These are phyloP conservation scores for Tragulus kanchil DNA, from an alignment of 2,113 vertebrate species.

Conservation along the genomic window DNA sequence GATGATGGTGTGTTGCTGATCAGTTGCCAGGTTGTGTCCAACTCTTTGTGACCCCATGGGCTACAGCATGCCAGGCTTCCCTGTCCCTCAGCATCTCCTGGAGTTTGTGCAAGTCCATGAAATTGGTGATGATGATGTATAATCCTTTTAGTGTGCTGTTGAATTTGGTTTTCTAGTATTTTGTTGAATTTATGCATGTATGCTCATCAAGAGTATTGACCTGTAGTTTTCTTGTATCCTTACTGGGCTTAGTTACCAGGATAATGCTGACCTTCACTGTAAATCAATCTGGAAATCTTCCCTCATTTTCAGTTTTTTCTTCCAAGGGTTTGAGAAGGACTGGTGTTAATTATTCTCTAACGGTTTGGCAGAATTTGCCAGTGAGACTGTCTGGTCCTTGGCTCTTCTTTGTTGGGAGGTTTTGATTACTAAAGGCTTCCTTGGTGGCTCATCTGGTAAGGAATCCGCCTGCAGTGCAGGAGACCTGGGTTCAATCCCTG, in stretches of 20 bases:
- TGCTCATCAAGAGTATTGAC: background rate
- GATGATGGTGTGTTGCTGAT: background rate
- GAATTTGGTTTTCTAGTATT: background rate
- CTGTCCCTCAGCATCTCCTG: background rate
- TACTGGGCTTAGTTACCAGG: background rate
- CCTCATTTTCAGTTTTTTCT: background rate
- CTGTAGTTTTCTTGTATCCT: background rate
- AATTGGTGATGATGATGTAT: background rate
- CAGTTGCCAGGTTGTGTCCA: background rate
- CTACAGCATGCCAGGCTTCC: background rate
- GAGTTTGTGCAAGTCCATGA: background rate
- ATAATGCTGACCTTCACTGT: background rate
- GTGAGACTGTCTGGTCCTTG: background rate
- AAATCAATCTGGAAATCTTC: background rate
- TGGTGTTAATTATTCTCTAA: background rate
- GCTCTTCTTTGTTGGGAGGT: background rate
- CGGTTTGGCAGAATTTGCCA: background rate
- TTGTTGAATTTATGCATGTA: background rate
- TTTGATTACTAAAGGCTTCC: background rate
- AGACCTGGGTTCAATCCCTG: too few relatives aligned
- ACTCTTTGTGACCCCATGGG: background rate
- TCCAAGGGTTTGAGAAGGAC: background rate
- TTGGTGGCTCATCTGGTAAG: too few relatives aligned
- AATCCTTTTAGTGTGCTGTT: background rate
- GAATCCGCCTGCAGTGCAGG: too few relatives aligned